These are phyloP conservation scores for Chroicocephalus ridibundus DNA, from an alignment of 2,113 vertebrate species.

Conservation along the genomic window DNA sequence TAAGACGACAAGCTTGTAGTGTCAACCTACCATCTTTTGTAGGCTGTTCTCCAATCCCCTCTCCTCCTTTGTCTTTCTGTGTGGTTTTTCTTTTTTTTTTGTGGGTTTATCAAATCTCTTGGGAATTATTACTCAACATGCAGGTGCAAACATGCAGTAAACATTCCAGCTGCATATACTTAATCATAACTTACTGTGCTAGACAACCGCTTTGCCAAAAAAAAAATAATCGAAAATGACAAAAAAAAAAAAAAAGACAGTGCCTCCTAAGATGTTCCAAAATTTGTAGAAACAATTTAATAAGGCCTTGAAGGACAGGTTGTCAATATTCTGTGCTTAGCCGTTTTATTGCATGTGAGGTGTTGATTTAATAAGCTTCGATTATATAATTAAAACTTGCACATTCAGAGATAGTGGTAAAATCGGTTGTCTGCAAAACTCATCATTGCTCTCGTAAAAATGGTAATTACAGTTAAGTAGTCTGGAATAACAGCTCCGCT, in stretches of 20 bases:
- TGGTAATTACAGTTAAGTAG: not conserved
- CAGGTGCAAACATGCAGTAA: slow-evolving; percentile 31
- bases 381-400: not conserved
- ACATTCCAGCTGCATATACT: slow-evolving; percentile 23
- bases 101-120: slow-evolving; percentile 28
- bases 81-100: not conserved
- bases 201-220: not conserved
- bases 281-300: not conserved
- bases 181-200: not conserved
- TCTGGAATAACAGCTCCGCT: not conserved
- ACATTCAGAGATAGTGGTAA: not conserved
- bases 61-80: not conserved
- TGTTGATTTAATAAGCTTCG: not conserved
- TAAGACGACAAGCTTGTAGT: not conserved
- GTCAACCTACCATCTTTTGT: not conserved
- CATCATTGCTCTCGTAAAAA: not conserved
- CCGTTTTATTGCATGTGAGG: not conserved
- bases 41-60: not conserved
- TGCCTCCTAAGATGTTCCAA: not conserved
- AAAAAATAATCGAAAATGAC: not conserved
- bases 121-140: not conserved
- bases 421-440: not conserved
- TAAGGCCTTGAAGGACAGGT: not conserved
- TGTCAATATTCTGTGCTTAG: not conserved
- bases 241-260: not conserved